A percentile compares a stretch with the other conserved stretches of the same genome.
These are phyloP conservation scores for Ametastegia equiseti DNA, from an alignment of 2,888 invertebrate genomes.

Conservation along the genomic window DNA sequence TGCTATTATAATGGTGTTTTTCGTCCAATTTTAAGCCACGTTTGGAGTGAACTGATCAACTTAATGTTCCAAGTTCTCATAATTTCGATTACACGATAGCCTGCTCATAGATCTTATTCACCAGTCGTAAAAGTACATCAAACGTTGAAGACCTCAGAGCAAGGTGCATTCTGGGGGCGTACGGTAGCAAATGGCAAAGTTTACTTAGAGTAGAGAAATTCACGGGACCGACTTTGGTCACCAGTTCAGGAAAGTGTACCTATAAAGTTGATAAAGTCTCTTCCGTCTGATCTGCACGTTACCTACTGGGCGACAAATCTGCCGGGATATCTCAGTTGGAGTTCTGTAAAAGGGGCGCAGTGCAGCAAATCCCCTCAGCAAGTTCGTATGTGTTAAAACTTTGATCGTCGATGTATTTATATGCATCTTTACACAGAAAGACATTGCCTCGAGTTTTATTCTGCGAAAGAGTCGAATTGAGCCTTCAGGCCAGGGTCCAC, in stretches of 20 bases:
- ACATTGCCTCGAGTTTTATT: not conserved
- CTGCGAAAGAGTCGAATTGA: not conserved
- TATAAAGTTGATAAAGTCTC: not conserved
- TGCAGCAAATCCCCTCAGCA: not conserved
- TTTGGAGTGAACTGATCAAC: no score
- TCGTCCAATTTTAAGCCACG: no score
- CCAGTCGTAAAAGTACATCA: no score
- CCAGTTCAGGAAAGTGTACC: not conserved
- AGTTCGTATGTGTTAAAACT: not conserved
- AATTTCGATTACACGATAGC: not conserved
- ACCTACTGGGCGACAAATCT: not conserved
- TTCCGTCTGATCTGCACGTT: conserved; percentile 1
- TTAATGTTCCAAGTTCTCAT: not conserved
- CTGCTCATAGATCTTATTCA: not conserved
- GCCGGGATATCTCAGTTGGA: not conserved
- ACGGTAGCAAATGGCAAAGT: not conserved
- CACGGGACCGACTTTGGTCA: conserved; percentile 14
- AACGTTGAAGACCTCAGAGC: not conserved
- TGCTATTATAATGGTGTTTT: no score
- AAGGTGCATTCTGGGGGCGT: not conserved
- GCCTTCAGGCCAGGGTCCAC: not conserved
- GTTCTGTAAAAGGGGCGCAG: not conserved
- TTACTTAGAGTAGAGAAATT: not conserved
- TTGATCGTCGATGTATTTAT: not conserved
- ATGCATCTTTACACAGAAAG: not conserved